These are phyloP conservation scores for Pempheris klunzingeri DNA, from an alignment of 2,797 vertebrate species.

Conservation along the genomic window DNA sequence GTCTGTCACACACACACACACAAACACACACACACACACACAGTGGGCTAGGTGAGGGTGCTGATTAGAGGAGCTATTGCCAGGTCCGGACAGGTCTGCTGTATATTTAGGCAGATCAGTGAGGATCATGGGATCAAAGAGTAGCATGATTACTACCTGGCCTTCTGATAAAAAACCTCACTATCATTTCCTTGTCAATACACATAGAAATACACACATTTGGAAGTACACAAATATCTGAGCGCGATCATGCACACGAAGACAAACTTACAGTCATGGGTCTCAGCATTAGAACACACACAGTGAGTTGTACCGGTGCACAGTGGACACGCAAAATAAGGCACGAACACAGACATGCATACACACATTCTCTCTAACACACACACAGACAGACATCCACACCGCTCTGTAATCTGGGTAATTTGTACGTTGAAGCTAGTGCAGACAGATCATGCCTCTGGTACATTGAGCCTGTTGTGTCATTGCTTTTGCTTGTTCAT, in stretches of 20 bases:
- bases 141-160: slow-evolving; percentile 84
- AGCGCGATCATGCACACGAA: not conserved
- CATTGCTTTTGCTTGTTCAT: slow-evolving; percentile 57
- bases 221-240: slow-evolving; percentile 30
- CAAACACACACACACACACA: slow-evolving; percentile 37
- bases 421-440: slow-evolving; percentile 81
- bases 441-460: slow-evolving; percentile 79
- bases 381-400: slow-evolving; percentile 51
- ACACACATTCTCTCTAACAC: slow-evolving; percentile 17
- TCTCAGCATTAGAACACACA: slow-evolving; percentile 29
- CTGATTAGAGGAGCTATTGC: slow-evolving; percentile 73
- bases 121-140: slow-evolving; percentile 86
- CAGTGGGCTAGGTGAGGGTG: slow-evolving; percentile 58
- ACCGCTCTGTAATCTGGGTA: slow-evolving; percentile 83
- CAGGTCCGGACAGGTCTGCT: slow-evolving; percentile 81
- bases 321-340: slow-evolving; percentile 42
- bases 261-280: slow-evolving; percentile 27
- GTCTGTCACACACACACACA: slow-evolving; percentile 36
- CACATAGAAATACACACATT: slow-evolving; percentile 56
- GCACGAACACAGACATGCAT: slow-evolving; percentile 5
- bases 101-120: slow-evolving; percentile 84
- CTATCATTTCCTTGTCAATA: slow-evolving; percentile 81
- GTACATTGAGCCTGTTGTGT: slow-evolving; percentile 62
- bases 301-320: slow-evolving; percentile 17
- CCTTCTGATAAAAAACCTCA: slow-evolving; percentile 83